Conservation (phyloP, 2,113 vertebrate genomes). For the Heterocephalus glaber region DNA sequence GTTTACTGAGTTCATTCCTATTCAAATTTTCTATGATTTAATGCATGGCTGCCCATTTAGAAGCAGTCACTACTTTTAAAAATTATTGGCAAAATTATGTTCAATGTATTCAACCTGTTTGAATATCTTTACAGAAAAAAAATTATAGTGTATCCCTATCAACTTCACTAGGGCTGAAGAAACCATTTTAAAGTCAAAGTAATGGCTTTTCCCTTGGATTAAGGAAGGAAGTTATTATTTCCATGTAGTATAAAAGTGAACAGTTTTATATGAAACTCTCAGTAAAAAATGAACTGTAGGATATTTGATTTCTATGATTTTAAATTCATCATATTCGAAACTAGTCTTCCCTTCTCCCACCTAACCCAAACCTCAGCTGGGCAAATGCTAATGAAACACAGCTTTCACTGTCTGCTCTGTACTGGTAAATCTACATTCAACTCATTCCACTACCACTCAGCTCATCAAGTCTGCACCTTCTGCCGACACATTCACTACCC, state of each 20-base stretch:
- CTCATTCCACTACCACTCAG: neutral
- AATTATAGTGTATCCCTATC: neutral
- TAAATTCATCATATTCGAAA: constrained; percentile 43
- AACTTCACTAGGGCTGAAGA: constrained; percentile 18
- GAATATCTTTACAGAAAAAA: constrained; percentile 64
- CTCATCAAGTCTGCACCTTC: neutral
- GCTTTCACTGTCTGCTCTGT: neutral
- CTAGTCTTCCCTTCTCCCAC: neutral
- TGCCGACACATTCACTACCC: neutral
- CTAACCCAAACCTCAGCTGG: neutral
- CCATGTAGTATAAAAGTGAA: constrained; percentile 29
- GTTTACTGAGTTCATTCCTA: constrained; percentile 37
- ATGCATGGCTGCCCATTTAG: constrained; percentile 53
- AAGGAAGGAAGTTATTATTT: constrained; percentile 54
- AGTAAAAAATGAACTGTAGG: neutral
- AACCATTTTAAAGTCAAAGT: constrained; percentile 59
- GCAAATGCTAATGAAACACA: constrained; percentile 9
- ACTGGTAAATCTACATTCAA: neutral
- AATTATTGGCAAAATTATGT: constrained; percentile 36
- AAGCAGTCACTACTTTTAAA: constrained; percentile 52
- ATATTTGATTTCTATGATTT: constrained; percentile 49
- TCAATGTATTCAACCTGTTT: constrained; percentile 57
- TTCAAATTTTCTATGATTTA: constrained; percentile 59
- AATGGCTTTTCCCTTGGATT: constrained; percentile 12
- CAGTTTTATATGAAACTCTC: neutral